These are phyloP conservation scores for Drosophila suzukii DNA, from an alignment of 1,140 invertebrate species.

Conservation along the genomic window DNA sequence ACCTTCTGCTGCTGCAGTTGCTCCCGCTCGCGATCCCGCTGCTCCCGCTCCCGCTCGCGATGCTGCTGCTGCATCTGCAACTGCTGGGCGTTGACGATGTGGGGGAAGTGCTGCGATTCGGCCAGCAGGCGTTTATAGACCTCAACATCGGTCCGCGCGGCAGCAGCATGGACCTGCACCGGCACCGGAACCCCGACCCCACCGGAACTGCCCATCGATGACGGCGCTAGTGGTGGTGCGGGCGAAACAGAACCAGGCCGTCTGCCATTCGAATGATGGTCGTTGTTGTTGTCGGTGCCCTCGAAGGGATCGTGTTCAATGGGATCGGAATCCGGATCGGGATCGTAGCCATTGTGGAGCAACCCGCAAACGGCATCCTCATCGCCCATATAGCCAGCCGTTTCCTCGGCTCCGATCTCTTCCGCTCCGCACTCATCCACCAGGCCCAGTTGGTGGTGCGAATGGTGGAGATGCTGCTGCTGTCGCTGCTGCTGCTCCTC, in stretches of 20 bases:
- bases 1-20: constrained; percentile 65
- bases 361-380: constrained; percentile 67
- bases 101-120: constrained; percentile 66
- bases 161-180: constrained; percentile 33
- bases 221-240: background rate
- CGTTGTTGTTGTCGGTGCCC: constrained; percentile 47
- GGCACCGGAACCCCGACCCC: constrained; percentile 5
- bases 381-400: constrained; percentile 65
- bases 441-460: constrained; percentile 12
- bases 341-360: constrained; percentile 61
- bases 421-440: constrained; percentile 48
- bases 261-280: constrained; percentile 43
- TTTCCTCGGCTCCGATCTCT: constrained; percentile 73
- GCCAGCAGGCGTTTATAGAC: constrained; percentile 63
- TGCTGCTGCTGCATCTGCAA: constrained; percentile 63
- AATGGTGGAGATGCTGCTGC: constrained; percentile 19
- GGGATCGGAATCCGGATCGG: constrained; percentile 41
- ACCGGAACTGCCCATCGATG: constrained; percentile 1
- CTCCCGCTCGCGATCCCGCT: constrained; percentile 40
- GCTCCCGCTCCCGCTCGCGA: constrained; percentile 23
- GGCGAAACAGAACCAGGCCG: constrained; percentile 23
- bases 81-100: constrained; percentile 72
- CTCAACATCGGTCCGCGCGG: constrained; percentile 61
- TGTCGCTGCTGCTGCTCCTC: constrained; percentile 32
- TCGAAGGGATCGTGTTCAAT: constrained; percentile 40